A percentile compares a stretch with the other conserved stretches of the same genome.
phyloP scores from a whole-genome alignment of 2,888 invertebrate genomes.

The Heliothis peltigera region DNA sequence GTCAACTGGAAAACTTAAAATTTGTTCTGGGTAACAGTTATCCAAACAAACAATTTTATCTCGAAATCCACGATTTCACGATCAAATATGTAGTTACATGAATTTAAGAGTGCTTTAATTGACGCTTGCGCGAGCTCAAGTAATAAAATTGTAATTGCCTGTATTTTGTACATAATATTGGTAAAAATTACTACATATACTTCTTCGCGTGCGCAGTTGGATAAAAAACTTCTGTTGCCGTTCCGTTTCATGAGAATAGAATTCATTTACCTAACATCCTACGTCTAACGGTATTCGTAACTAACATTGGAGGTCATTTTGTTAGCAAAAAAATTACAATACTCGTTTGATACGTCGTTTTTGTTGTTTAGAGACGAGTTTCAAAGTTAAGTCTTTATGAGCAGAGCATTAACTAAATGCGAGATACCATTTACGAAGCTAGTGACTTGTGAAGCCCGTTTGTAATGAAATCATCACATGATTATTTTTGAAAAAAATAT shows the following conservation, averaged over 20 bases:
- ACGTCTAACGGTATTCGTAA: constrained; percentile 54
- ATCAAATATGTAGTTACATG: not conserved
- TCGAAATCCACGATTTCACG: not conserved
- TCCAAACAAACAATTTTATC: too few relatives aligned
- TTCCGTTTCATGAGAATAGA: constrained; percentile 49
- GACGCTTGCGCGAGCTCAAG: not conserved
- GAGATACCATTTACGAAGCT: not conserved
- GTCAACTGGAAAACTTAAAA: too few relatives aligned
- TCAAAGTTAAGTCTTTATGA: not conserved
- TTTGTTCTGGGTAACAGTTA: too few relatives aligned
- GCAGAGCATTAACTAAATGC: not conserved
- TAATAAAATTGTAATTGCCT: not conserved
- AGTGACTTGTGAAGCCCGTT: not conserved
- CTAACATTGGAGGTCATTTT: constrained; percentile 48
- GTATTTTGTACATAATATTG: constrained; percentile 25
- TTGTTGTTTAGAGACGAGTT: not conserved
- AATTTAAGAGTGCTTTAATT: not conserved
- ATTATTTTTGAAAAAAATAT: too few relatives aligned
- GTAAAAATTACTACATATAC: constrained; percentile 20
- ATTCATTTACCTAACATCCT: constrained; percentile 57
- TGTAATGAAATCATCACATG: too few relatives aligned
- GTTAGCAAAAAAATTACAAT: constrained; percentile 23
- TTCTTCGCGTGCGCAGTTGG: constrained; percentile 14
- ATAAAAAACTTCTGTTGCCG: constrained; percentile 23
- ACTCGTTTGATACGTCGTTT: constrained; percentile 1